Conservation (phyloP, 2,797 vertebrate genomes). For the Myripristis murdjan region DNA sequence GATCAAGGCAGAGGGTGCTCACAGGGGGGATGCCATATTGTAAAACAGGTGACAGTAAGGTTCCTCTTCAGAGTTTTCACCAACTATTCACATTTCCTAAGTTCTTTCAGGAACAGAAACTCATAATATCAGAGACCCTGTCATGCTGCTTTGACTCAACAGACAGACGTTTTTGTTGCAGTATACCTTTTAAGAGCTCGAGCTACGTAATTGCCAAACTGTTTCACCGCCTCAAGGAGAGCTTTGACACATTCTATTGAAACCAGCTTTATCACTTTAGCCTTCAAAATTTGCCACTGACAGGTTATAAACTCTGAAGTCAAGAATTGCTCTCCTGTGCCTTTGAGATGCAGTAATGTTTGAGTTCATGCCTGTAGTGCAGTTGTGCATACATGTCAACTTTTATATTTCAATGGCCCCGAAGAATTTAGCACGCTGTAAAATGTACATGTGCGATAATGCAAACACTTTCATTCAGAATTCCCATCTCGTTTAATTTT, state of each 20-base stretch:
- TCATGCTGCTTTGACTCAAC: conserved; percentile 20
- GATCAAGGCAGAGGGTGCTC: conserved; percentile 33
- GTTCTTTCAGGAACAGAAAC: conserved; percentile 1
- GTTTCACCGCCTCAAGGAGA: conserved; percentile 35
- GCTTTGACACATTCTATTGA: conserved; percentile 36
- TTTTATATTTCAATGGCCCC: not conserved
- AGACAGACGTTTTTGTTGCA: conserved; percentile 10
- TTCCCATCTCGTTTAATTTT: no score
- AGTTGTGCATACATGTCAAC: not conserved
- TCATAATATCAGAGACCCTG: conserved; percentile 31
- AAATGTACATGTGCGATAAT: not conserved
- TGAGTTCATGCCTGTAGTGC: conserved; percentile 7
- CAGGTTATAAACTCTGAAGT: conserved; percentile 22
- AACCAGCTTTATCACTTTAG: conserved; percentile 40
- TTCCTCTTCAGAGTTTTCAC: not conserved
- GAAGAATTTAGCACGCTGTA: not conserved
- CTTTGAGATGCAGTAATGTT: conserved; percentile 9
- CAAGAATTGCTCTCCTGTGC: not conserved
- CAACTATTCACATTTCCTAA: conserved; percentile 34
- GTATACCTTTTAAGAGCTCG: conserved; percentile 10
- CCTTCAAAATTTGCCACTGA: conserved; percentile 34
- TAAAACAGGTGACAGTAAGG: conserved; percentile 36
- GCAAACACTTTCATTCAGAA: no score
- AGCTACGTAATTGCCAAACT: conserved; percentile 30
- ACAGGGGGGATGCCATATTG: conserved; percentile 15